Base-by-base conservation (phyloP, 2,797 vertebrate genomes). In the Margarornis squamiger region DNA sequence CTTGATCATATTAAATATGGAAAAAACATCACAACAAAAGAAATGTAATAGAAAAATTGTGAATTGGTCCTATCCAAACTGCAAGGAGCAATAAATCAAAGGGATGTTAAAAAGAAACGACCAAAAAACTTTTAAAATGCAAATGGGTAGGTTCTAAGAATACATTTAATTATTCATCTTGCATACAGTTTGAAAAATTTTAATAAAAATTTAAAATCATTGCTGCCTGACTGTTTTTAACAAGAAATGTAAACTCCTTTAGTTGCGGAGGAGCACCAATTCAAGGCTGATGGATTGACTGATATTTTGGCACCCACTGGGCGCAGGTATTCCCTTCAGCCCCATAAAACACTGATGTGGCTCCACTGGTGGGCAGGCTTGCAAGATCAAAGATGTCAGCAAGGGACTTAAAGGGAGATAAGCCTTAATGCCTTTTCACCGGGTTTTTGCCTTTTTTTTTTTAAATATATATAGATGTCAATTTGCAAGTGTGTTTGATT, bases 31-130 rank as follows among this genome's bases (percentile, higher is more conserved):
- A 41, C 46, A 86, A 83, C 80, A 94, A 88, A 96, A 92, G 88
- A 82, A 87, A 87, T 1, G 14, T 45, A 58, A 34, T 94, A 70
- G 48, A 84, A 81, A 76, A 95, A 77, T 26, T 46, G 62, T 83
- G 52, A 95, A 77, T 68, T 41, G 59, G 74, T 77, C 72, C 71
- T 68, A 90, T 46, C 65, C 76, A 88, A 86, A 85, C 49, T 74
- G 61, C 74, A 88, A 79, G 66, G 74, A 96, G 92, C 67, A 95
- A 94, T 90, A 85, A 76, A 96, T 96, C 94, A 97, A 96, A 97
- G 57, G 10, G 19, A 90, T 93, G 59, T 65, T 90, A 89, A 75
- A 76, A 82, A 85, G 22, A 43, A 18, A 7, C 15, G 32, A 63
- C 11, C 4, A 14, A 54, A 14, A 20, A 55, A 45, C 43, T 88